A percentile compares a stretch with the other conserved stretches of the same genome.
Conservation (phyloP, 2,888 invertebrate species). For the Drosophila siamana region DNA sequence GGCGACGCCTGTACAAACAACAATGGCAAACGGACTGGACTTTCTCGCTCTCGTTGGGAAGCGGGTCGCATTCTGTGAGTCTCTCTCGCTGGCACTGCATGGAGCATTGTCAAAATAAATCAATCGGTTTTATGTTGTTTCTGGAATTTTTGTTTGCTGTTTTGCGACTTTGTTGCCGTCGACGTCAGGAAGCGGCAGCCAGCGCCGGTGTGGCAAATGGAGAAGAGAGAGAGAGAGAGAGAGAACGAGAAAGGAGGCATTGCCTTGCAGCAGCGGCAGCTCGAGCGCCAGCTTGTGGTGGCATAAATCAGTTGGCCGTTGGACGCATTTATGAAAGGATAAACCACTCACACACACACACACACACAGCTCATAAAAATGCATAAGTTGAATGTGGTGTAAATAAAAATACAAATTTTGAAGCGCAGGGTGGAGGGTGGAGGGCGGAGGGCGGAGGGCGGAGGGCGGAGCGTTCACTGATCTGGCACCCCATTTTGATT, state of each 20-base stretch:
- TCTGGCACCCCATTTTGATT: conserved; percentile 63
- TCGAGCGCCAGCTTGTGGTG: conserved; percentile 76
- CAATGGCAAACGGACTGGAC: conserved; percentile 16
- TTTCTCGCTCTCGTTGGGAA: background rate
- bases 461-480: conserved; percentile 3
- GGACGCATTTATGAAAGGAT: conserved; percentile 83
- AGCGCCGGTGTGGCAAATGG: conserved; percentile 36
- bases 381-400: conserved; percentile 67
- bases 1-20: conserved; percentile 60
- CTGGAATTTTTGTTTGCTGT: conserved; percentile 81
- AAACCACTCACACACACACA: conserved; percentile 56
- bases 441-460: too few relatives aligned
- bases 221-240: conserved; percentile 19
- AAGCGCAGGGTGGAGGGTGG: too few relatives aligned
- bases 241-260: background rate
- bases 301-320: conserved; percentile 77
- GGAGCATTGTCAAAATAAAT: conserved; percentile 84
- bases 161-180: conserved; percentile 70
- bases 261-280: conserved; percentile 44
- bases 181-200: conserved; percentile 57
- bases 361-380: conserved; percentile 70
- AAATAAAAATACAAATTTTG: conserved; percentile 72
- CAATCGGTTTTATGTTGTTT: conserved; percentile 84
- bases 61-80: conserved; percentile 1
- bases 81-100: conserved; percentile 51